These are phyloP conservation scores for Radopholus similis DNA, from an alignment of 1,140 invertebrate genomes.

Conservation along the genomic window DNA sequence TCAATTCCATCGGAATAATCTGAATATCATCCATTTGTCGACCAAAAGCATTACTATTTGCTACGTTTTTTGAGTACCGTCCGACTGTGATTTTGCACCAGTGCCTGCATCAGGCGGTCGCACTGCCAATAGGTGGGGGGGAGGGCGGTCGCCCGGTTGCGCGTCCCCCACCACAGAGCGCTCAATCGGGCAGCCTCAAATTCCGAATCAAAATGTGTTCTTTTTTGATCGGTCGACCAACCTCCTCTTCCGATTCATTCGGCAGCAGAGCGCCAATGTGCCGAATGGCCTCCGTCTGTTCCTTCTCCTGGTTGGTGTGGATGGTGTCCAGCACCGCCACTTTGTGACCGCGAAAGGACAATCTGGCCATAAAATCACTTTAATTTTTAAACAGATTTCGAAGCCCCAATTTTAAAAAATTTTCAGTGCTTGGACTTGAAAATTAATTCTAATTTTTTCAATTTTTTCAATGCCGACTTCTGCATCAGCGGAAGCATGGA, in stretches of 20 bases:
- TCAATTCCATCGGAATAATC: too few relatives aligned
- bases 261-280: not conserved
- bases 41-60: not conserved
- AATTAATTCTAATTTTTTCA: too few relatives aligned
- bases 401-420: too few relatives aligned
- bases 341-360: not conserved
- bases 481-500: not conserved
- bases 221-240: not conserved
- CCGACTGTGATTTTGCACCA: constrained; percentile 1
- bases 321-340: not conserved
- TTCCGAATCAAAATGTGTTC: not conserved
- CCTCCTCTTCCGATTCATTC: not conserved
- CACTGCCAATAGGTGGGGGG: not conserved
- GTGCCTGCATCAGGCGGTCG: not conserved
- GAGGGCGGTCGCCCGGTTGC: too few relatives aligned
- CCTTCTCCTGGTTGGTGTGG: not conserved
- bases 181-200: not conserved
- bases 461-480: too few relatives aligned
- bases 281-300: not conserved
- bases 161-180: too few relatives aligned
- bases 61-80: too few relatives aligned
- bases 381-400: too few relatives aligned
- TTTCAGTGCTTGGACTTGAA: too few relatives aligned
- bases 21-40: too few relatives aligned
- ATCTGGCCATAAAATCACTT: too few relatives aligned